These are phyloP conservation scores for Hiodon tergisus DNA, from an alignment of 2,113 vertebrate species.

Conservation along the genomic window DNA sequence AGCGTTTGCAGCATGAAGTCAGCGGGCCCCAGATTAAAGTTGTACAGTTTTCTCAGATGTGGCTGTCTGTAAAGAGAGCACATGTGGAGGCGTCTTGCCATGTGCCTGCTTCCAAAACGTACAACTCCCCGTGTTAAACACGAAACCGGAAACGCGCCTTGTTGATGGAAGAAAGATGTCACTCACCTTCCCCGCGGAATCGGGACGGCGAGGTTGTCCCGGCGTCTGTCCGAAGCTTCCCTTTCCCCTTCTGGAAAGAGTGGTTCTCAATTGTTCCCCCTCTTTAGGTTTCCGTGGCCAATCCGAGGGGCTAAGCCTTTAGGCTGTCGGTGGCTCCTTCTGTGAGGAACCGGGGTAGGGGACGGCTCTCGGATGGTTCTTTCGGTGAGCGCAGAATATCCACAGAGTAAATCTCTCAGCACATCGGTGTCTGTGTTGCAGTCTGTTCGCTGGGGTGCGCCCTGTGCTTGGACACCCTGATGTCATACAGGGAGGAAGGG, in stretches of 20 bases:
- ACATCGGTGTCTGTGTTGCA: slow-evolving; percentile 8
- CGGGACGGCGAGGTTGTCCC: too few species aligned
- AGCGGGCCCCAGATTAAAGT: too few species aligned
- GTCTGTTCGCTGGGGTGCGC: not conserved
- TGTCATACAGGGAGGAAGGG: slow-evolving; percentile 17
- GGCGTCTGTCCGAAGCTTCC: not conserved
- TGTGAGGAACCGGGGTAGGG: slow-evolving; percentile 18
- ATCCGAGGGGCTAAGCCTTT: slow-evolving; percentile 32
- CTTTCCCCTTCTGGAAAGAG: slow-evolving; percentile 8
- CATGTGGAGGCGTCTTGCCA: not conserved
- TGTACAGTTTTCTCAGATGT: too few species aligned
- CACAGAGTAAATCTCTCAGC: slow-evolving; percentile 29
- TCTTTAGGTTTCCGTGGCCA: slow-evolving; percentile 13
- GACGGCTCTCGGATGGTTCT: not conserved
- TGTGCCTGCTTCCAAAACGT: not conserved
- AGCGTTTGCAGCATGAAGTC: too few species aligned
- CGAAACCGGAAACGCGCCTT: not conserved
- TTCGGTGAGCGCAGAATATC: not conserved
- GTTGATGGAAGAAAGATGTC: not conserved
- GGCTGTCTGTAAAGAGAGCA: too few species aligned
- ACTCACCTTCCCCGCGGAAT: not conserved
- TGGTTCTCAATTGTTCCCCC: not conserved
- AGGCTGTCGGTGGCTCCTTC: not conserved
- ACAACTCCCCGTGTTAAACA: not conserved
- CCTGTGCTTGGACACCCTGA: slow-evolving; percentile 15